Evolutionary conservation across 2,113 vertebrate species (phyloP).

Genomic region (Setophaga coronata): DNA sequence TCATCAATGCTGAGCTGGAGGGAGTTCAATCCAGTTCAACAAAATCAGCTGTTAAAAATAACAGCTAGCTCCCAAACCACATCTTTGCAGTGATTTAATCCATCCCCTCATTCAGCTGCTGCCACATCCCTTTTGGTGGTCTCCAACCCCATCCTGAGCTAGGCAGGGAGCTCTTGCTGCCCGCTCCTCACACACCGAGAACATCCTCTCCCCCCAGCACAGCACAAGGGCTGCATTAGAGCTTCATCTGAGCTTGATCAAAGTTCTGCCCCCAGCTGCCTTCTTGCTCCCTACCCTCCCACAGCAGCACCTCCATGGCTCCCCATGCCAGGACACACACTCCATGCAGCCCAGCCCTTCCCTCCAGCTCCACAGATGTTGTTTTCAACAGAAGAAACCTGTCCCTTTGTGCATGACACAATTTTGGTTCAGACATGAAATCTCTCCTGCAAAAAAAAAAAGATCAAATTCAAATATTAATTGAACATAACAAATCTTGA

Average conservation of each 20-base stretch:
- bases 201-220: neutral
- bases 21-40: conserved; percentile 46
- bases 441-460: neutral
- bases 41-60: conserved; percentile 22
- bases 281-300: neutral
- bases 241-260: neutral
- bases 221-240: neutral
- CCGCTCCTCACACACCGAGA: neutral
- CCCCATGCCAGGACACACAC: neutral
- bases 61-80: conserved; percentile 24
- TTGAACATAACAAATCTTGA: neutral
- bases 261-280: neutral
- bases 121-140: neutral
- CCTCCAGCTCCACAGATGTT: neutral
- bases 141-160: neutral
- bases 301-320: neutral
- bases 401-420: neutral
- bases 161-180: neutral
- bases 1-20: conserved; percentile 41
- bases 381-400: neutral
- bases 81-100: neutral
- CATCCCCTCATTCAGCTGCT: neutral
- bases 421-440: neutral
- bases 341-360: neutral
- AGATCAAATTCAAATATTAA: neutral